Conservation (phyloP, 2,113 vertebrate species). For the Cryptomyrus ogoouensis region DNA sequence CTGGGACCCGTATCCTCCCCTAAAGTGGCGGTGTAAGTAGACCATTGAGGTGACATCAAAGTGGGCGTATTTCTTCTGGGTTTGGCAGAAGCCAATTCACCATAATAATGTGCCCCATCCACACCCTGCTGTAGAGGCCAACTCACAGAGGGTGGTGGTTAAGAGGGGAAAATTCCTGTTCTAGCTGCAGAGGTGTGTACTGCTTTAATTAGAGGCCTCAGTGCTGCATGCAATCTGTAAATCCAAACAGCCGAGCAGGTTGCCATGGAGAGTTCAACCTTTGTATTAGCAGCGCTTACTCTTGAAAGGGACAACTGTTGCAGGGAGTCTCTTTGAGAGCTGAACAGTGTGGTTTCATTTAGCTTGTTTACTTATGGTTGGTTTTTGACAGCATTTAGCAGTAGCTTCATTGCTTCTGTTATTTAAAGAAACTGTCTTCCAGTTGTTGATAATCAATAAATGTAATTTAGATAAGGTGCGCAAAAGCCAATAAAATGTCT, state of each 20-base stretch:
- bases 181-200: neutral
- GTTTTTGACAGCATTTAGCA: neutral
- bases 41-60: neutral
- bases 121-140: conserved; percentile 1
- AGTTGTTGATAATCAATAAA: neutral
- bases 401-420: neutral
- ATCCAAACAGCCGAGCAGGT: neutral
- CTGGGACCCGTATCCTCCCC: neutral
- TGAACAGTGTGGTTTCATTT: neutral
- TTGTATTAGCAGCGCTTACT: neutral
- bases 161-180: neutral
- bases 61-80: neutral
- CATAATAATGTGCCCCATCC: neutral
- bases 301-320: neutral
- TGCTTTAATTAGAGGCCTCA: conserved; percentile 13
- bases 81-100: neutral
- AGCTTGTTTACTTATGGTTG: neutral
- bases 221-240: neutral
- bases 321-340: neutral
- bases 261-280: neutral
- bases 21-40: neutral
- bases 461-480: conserved; percentile 34
- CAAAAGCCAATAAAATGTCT: conserved; percentile 56
- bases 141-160: conserved; percentile 10
- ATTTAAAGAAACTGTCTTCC: neutral